phyloP scores from a whole-genome alignment of 2,113 vertebrate genomes.

The Hippocampus comes region DNA sequence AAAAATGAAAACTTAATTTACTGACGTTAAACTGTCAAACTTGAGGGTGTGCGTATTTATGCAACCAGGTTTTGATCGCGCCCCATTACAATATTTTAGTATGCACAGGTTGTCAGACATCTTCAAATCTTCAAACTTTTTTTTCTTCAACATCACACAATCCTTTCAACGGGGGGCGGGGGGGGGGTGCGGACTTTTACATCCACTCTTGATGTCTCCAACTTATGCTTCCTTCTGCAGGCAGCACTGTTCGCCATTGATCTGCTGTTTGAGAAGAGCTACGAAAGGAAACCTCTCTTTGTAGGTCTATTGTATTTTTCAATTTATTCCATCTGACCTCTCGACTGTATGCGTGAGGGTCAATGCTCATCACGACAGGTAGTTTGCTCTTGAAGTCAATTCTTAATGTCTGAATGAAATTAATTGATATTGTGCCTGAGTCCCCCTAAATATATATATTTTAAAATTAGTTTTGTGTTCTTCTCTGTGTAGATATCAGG shows the following conservation, averaged over 20 bases:
- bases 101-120: no score
- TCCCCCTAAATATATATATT: background rate
- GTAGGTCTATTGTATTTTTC: conserved; percentile 70
- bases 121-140: no score
- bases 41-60: no score
- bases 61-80: no score
- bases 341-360: background rate
- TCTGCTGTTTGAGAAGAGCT: conserved; percentile 81
- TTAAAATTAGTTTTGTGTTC: background rate
- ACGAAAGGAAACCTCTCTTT: conserved; percentile 83
- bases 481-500: conserved; percentile 82
- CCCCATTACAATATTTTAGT: no score
- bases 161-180: background rate
- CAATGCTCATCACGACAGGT: no score
- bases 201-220: background rate
- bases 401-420: background rate
- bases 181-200: background rate
- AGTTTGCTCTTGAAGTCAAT: background rate
- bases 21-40: no score
- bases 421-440: background rate
- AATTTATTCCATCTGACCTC: background rate
- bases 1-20: no score
- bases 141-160: background rate
- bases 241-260: conserved; percentile 93
- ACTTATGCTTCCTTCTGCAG: conserved; percentile 55